phyloP scores from a whole-genome alignment of 2,797 vertebrate genomes.

The Mormyrops attenuatus region DNA sequence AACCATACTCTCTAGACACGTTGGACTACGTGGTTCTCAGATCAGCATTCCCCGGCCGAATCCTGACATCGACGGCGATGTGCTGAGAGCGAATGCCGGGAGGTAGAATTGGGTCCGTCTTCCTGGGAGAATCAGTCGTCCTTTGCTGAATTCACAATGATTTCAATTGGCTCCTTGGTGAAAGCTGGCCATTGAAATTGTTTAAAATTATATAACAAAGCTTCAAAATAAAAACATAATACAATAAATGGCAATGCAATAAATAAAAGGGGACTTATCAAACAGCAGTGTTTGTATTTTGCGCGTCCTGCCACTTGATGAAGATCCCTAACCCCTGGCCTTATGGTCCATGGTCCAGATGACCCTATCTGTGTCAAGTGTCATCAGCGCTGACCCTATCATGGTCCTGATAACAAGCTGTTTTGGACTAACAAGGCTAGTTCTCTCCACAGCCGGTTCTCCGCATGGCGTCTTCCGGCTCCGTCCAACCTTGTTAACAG shows the following conservation, averaged over 20 bases:
- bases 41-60: not conserved
- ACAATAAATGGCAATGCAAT: not conserved
- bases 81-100: not conserved
- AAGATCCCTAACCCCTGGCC: not conserved
- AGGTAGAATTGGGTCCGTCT: not conserved
- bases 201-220: not conserved
- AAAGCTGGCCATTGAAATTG: not conserved
- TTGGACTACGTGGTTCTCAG: not conserved
- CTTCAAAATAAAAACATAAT: not conserved
- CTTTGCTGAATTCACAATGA: not conserved
- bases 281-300: not conserved
- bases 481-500: constrained; percentile 7
- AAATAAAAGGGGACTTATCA: not conserved
- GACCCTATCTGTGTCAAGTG: not conserved
- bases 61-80: not conserved
- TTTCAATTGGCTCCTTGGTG: not conserved
- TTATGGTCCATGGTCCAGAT: not conserved
- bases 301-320: not conserved
- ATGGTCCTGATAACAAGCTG: not conserved
- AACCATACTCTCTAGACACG: not conserved
- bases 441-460: not conserved
- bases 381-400: not conserved
- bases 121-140: not conserved
- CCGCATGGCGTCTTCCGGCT: not conserved
- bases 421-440: not conserved